Conservation (phyloP, 2,888 invertebrate species). For the Protophormia terraenovae region DNA sequence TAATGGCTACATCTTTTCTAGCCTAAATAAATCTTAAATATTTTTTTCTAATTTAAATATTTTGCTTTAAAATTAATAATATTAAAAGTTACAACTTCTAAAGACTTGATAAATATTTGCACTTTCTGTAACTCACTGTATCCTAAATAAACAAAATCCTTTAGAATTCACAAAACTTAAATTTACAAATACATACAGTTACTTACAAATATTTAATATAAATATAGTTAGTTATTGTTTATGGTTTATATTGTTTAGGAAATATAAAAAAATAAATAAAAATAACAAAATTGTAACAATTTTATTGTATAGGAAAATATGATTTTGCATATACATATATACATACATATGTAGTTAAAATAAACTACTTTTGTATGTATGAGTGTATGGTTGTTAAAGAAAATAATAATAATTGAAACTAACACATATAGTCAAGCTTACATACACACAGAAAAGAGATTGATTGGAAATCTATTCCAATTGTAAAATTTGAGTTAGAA, state of each 20-base stretch:
- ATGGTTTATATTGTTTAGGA: background rate
- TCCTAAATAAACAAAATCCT: conserved; percentile 28
- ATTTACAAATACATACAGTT: background rate
- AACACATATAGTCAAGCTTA: no score
- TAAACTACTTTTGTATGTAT: no score
- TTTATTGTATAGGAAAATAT: conserved; percentile 2
- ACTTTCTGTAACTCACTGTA: background rate
- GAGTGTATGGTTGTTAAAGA: no score
- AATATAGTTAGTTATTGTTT: conserved; percentile 9
- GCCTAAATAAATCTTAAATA: background rate
- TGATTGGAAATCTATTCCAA: no score
- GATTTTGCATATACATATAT: background rate
- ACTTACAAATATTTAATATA: conserved; percentile 7
- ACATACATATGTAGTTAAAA: background rate
- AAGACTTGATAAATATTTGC: conserved; percentile 1
- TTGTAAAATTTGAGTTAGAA: no score
- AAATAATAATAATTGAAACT: no score
- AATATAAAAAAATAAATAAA: background rate
- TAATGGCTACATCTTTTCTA: background rate
- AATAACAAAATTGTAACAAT: conserved; percentile 3
- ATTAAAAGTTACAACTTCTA: background rate
- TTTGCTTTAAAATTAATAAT: background rate
- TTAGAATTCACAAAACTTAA: background rate
- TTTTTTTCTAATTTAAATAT: background rate
- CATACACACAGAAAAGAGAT: no score